Evolutionary conservation across 1,140 invertebrate genomes (phyloP).

Genomic region (Zaprionus ornatus): DNA sequence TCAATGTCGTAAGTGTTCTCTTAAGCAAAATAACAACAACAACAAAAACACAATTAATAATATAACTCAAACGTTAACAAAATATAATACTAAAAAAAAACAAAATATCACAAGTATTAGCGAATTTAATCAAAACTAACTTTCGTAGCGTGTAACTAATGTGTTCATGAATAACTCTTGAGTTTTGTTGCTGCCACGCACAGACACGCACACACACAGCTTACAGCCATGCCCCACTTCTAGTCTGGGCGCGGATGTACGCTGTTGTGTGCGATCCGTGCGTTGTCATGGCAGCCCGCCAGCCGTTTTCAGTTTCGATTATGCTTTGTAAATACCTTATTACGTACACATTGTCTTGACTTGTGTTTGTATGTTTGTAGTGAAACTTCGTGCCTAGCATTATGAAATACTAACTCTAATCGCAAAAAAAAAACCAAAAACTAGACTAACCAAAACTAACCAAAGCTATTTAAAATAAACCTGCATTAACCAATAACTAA

Average conservation of each 20-base stretch:
- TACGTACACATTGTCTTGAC: conserved; percentile 69
- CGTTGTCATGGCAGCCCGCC: conserved; percentile 21
- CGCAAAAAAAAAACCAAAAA: not conserved
- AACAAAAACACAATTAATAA: conserved; percentile 52
- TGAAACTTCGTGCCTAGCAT: conserved; percentile 70
- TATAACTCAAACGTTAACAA: conserved; percentile 45
- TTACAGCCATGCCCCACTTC: conserved; percentile 15
- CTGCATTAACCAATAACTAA: conserved; percentile 22
- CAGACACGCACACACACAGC: conserved; percentile 33
- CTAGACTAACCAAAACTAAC: conserved; percentile 32
- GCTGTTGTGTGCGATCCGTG: conserved; percentile 17
- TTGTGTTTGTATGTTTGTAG: conserved; percentile 78
- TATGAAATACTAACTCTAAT: conserved; percentile 67
- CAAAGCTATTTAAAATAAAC: conserved; percentile 33
- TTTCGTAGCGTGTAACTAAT: conserved; percentile 73
- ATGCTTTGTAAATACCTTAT: conserved; percentile 80
- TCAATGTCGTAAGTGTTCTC: conserved; percentile 96
- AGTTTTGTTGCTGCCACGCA: conserved; percentile 73
- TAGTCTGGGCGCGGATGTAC: not conserved
- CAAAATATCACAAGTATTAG: conserved; percentile 45
- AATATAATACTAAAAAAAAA: conserved; percentile 46
- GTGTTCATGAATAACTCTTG: conserved; percentile 70
- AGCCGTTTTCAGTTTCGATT: conserved; percentile 71
- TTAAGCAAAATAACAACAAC: conserved; percentile 56
- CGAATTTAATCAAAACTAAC: conserved; percentile 54